Base-by-base conservation (phyloP, 2,797 vertebrate genomes). In the Cirrhinus mrigala region DNA sequence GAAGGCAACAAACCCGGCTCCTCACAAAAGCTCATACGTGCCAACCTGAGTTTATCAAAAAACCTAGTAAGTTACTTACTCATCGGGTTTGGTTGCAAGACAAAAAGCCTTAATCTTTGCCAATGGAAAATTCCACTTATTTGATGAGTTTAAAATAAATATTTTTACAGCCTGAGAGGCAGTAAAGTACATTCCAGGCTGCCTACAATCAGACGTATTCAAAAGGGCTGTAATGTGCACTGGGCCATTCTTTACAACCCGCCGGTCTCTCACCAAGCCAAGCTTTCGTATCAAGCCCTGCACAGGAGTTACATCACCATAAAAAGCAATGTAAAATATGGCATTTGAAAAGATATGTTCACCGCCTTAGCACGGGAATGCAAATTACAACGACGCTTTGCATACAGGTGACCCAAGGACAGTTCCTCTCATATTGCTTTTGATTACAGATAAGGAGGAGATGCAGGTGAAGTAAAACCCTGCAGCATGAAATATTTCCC, bases 61-160 rank as follows among this genome's bases (percentile, higher is more conserved):
- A 56, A 69, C 82, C 77, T 75, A 79, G 77, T 56, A 9, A 33
- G 75, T 84, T 48, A 86, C 79, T 80, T 76, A 79, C 77, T 87
- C 74, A 84, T 62, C 77, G 78, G 15, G 29, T 33, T 66, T 33
- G 64, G 37, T 58, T 48, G 60, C 74, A 78, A 79, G 27, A 85
- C 85, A 68, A 86, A 83, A 70, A 89, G 33, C 54, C 74, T 54
- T 33, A 62, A 83, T 33, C 79, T 76, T 79, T 86, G 90, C 92
- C 91, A 91, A 90, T 81, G 93, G 94, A 94, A 94, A 94, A 93
- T 93, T 93, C 92, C 92, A 90, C 87, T 91, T 91, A 92, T 95
- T 91, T 92, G 90, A 94, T 82, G 89, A 92, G 92, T 92, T 92
- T 91, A 90, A 94, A 94, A 91, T 93, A 92, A 94, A 94, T 92